Evolutionary conservation across 2,797 vertebrate genomes (phyloP), one percentile per base, ranked within the genome.

Genomic region (Tympanoctomys barrerae): DNA sequence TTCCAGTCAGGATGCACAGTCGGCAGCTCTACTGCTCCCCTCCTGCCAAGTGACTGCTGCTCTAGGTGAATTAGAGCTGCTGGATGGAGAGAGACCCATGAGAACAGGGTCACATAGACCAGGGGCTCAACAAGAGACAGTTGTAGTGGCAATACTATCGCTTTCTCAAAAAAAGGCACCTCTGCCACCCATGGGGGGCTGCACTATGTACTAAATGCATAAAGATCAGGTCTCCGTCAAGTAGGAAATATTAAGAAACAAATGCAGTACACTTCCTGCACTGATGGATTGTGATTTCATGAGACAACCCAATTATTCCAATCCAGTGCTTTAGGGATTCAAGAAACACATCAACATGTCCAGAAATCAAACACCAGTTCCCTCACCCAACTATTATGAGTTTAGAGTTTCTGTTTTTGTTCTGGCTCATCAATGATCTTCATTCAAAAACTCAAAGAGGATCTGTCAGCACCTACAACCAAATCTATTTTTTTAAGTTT

Each of bases 401-500:
- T 85, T 24, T 31, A 26, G 39, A 28, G 4, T 33, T 62, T 14
- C 39, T 28, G 26, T 42, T 61, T 24, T 21, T 9, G 19, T 77
- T 49, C 75, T 42, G 49, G 22, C 33, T 73, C n/a, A 79, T 54
- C 73, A 49, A 8, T 13, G 33, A 18, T 83, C 68, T 92, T 90
- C 68, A 57, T 66, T 22, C 61, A 96, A 57, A 94, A 90, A 88
- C 5, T 87, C 9, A 19, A 91, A 78, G 18, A 87, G 26, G 54
- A n/a, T 93, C 9, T 54, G 26, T 92, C 68, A 73, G 70, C n/a
- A 96, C 80, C 24, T 62, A 57, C 19, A 94, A 71, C 52, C 83
- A 94, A 75, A 91, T 68, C 24, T 90, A 79, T 70, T 91, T 90
- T 92, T 93, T 78, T 3, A 12, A 39, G n/a, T 39, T 82, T 59